Percentiles rank a stretch among this genome's conserved stretches.
Evolutionary conservation across 2,888 invertebrate species (phyloP).

Genomic region (Kryphioiulus occultus): DNA sequence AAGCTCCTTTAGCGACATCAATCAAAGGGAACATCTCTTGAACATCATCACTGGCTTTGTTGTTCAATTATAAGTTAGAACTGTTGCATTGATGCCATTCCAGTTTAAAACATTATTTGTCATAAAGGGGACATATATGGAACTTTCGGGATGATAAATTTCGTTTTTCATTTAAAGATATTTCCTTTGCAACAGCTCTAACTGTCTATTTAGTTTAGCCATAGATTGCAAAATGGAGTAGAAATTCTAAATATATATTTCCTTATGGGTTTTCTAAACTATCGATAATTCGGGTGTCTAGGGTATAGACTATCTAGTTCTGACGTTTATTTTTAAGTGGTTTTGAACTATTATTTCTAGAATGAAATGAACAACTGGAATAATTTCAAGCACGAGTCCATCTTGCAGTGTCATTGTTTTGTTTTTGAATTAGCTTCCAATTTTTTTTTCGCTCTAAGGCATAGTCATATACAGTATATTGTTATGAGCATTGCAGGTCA

Average conservation of each 20-base stretch:
- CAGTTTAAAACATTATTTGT: background rate
- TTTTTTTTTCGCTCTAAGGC: background rate
- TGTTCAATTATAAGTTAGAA: slow-evolving; percentile 4
- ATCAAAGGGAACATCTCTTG: slow-evolving; percentile 3
- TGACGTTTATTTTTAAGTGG: background rate
- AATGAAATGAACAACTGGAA: slow-evolving; percentile 2
- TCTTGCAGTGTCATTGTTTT: slow-evolving; percentile 21
- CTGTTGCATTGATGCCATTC: slow-evolving; percentile 31
- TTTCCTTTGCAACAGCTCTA: slow-evolving; percentile 15
- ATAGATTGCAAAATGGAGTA: background rate
- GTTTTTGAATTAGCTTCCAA: background rate
- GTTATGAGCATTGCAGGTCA: background rate
- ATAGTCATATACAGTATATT: background rate
- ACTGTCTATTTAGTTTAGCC: background rate
- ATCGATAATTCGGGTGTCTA: background rate
- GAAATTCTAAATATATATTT: slow-evolving; percentile 13
- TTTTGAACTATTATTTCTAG: background rate
- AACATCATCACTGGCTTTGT: slow-evolving; percentile 1
- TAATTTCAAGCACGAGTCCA: background rate
- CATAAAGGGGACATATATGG: background rate
- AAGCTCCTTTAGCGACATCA: slow-evolving; percentile 5
- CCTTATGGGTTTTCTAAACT: slow-evolving; percentile 9
- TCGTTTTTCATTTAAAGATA: background rate
- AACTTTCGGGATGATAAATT: background rate
- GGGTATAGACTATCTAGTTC: background rate